Evolutionary conservation across 2,113 vertebrate genomes (phyloP).

Genomic region (Petrocephalus zakoni): DNA sequence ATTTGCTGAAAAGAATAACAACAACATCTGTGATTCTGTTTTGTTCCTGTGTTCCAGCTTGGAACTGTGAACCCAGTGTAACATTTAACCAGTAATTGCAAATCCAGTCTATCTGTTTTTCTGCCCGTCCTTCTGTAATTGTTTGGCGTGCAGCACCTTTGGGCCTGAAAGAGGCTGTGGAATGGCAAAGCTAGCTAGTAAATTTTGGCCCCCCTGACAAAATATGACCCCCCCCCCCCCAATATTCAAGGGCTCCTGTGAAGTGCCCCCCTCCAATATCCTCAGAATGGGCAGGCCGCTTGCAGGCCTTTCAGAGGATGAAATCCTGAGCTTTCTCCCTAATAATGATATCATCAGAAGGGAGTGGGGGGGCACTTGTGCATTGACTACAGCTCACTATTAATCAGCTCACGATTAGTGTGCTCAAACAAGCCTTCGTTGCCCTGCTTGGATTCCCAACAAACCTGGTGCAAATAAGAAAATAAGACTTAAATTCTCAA

Average conservation of each 20-base stretch:
- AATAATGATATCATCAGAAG: neutral
- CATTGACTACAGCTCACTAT: neutral
- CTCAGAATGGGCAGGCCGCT: neutral
- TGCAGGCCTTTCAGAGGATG: neutral
- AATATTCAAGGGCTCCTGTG: neutral
- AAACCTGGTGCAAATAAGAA: neutral
- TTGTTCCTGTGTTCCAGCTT: neutral
- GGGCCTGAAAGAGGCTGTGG: neutral
- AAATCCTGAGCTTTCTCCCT: neutral
- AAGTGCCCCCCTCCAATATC: neutral
- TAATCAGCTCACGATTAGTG: neutral
- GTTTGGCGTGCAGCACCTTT: neutral
- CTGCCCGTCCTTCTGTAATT: neutral
- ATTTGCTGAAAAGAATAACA: neutral
- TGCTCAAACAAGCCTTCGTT: neutral
- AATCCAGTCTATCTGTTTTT: neutral
- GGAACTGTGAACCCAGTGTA: neutral
- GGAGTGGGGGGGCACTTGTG: neutral
- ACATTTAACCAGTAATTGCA: neutral
- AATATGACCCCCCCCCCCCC: neutral
- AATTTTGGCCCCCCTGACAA: neutral
- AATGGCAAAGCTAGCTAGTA: neutral
- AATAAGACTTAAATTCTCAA: neutral
- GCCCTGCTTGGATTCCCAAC: neutral
- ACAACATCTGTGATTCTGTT: neutral